These are phyloP conservation scores for Phainopepla nitens DNA, from an alignment of 2,113 vertebrate genomes.

Conservation along the genomic window DNA sequence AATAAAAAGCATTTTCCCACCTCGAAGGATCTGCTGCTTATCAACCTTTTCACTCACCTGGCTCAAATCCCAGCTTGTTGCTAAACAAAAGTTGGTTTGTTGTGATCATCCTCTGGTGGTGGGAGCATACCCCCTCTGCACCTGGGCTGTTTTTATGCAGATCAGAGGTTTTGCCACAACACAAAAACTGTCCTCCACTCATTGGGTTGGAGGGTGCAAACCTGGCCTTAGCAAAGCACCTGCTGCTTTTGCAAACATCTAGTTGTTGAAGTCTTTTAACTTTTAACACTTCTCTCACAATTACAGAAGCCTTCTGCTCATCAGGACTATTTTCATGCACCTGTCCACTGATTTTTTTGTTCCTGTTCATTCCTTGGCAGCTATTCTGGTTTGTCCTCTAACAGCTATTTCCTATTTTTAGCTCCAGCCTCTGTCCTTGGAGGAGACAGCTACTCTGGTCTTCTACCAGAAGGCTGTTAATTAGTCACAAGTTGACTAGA, in stretches of 20 bases:
- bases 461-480: not conserved
- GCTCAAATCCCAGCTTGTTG: not conserved
- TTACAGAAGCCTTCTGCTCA: not conserved
- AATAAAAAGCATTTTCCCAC: not conserved
- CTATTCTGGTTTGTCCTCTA: not conserved
- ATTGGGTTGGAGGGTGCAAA: not conserved
- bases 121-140: fast-evolving
- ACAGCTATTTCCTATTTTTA: not conserved
- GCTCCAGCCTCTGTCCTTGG: not conserved
- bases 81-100: not conserved
- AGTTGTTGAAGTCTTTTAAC: not conserved
- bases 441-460: not conserved
- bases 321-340: not conserved
- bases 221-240: not conserved
- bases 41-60: not conserved
- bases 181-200: not conserved
- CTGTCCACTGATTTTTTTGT: not conserved
- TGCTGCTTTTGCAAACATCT: not conserved
- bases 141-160: not conserved
- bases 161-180: not conserved
- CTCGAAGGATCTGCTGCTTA: not conserved
- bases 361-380: not conserved
- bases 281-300: not conserved
- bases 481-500: not conserved
- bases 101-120: not conserved